Percentiles rank a stretch among this genome's conserved stretches.
Evolutionary conservation across 2,797 vertebrate species (phyloP).

Genomic region (Diplodus puntazzo): DNA sequence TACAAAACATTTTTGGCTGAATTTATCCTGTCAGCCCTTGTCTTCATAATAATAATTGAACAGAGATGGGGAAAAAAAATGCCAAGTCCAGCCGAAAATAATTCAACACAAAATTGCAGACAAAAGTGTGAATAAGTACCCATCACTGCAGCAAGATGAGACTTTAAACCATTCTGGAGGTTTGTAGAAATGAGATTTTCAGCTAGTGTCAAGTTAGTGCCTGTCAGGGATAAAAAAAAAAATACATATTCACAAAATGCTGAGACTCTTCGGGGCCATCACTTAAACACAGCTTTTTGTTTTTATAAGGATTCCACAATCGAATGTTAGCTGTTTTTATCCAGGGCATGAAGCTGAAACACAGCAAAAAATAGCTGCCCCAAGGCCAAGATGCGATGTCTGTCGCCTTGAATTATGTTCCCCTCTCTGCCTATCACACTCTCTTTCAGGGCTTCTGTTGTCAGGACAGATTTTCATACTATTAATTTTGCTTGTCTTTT

Average conservation of each 20-base stretch:
- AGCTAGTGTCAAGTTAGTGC: neutral
- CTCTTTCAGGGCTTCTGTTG: neutral
- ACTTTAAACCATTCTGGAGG: neutral
- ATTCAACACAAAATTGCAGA: neutral
- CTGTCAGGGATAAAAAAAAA: neutral
- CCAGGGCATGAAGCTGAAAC: slow-evolving; percentile 14
- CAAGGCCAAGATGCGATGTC: slow-evolving; percentile 25
- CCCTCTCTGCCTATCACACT: slow-evolving; percentile 5
- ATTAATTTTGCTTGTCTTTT: slow-evolving; percentile 21
- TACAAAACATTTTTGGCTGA: no score
- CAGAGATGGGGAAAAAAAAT: neutral
- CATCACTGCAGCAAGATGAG: neutral
- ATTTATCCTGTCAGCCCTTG: neutral
- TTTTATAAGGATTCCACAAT: slow-evolving; percentile 4
- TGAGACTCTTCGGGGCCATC: neutral
- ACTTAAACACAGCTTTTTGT: slow-evolving; percentile 13
- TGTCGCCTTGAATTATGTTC: slow-evolving; percentile 33
- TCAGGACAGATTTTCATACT: slow-evolving; percentile 30
- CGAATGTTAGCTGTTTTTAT: slow-evolving; percentile 20
- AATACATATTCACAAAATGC: neutral
- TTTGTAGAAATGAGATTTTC: neutral
- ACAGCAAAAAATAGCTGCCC: slow-evolving; percentile 24
- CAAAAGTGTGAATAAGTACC: neutral
- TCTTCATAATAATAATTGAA: neutral
- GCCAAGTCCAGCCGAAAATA: neutral